Base-by-base conservation (phyloP, 2,888 invertebrate genomes). In the Autographa pulchrina region DNA sequence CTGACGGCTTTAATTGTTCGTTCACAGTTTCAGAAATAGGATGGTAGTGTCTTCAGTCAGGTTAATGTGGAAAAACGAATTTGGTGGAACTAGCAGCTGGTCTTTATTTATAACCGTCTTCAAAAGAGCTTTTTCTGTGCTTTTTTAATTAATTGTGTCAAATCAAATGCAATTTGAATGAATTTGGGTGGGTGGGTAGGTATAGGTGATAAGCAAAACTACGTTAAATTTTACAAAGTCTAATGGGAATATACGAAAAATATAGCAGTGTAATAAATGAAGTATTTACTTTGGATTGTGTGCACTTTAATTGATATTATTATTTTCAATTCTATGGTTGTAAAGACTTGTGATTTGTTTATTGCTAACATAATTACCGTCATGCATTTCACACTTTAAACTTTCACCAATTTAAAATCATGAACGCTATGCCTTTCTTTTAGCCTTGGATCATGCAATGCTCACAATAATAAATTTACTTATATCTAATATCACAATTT, bases 1-100 rank as follows among this genome's bases (percentile, higher is more conserved):
- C 18, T 80, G 85, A 82, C 85, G 75, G 77, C 14, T 83, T 80
- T 83, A 85, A 85, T 83, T 85, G 85, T 83, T 82, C 82, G 71
- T 80, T 74, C 63, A 70, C 63, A 75, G 77, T 58, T 77, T 73
- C 77, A 60, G 68, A 80, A 84, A 83, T 82, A 84, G 71, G 65
- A 74, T 73, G 58, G 66, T 70, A 61, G 76, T 25, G 13, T 72
- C 73, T 72, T 66, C 67, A 58, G 68, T 67, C 60, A 60, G 60
- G 35, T 60, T 70, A 62, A 63, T 67, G 9, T 14, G 4, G 56
- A 72, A 72, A 74, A 84, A 74, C 65, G 14, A 64, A 80, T 71
- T 74, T 77, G 38, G 52, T 62, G 18, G 48, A 63, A 63, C 32
- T 41, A 52, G n/a, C 25, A 16, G 35, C 14, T 63, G 48, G 32